Percentiles rank a stretch among this genome's conserved stretches.
These are phyloP conservation scores for Amiota minor DNA, from an alignment of 2,888 invertebrate species.

Conservation along the genomic window DNA sequence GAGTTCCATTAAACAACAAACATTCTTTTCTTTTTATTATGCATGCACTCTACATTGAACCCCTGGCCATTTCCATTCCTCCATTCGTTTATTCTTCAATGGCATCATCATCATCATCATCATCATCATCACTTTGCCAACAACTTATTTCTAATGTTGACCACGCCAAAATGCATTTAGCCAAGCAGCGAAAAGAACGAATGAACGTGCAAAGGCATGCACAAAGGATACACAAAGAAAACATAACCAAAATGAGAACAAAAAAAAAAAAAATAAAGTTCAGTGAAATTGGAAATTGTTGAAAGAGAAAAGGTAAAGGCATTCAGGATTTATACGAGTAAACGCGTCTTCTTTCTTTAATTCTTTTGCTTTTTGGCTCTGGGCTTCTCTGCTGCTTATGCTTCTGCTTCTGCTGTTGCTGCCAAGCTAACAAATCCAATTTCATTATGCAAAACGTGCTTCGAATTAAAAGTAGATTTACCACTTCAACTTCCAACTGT, in stretches of 20 bases:
- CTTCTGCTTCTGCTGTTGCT: not conserved
- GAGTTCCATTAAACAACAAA: conserved; percentile 15
- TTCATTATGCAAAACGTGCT: conserved; percentile 64
- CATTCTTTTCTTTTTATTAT: conserved; percentile 2
- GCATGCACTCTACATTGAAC: conserved; percentile 5
- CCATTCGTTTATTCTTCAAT: too few relatives aligned
- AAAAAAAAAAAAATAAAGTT: not conserved
- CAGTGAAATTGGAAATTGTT: too few relatives aligned
- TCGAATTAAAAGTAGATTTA: conserved; percentile 60
- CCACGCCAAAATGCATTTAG: conserved; percentile 24
- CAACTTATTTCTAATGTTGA: conserved; percentile 18
- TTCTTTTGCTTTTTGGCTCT: conserved; percentile 24
- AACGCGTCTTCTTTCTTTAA: conserved; percentile 12
- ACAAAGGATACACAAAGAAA: not conserved
- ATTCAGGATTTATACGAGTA: conserved; percentile 23
- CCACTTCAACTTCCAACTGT: conserved; percentile 43
- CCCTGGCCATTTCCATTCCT: too few relatives aligned
- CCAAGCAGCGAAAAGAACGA: not conserved
- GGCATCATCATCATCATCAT: conserved; percentile 12
- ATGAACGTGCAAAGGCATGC: not conserved
- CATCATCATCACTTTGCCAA: conserved; percentile 15
- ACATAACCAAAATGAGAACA: not conserved
- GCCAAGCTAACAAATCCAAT: conserved; percentile 52
- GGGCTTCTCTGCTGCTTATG: not conserved
- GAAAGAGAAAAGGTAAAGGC: not conserved